A percentile compares a stretch with the other conserved stretches of the same genome.
Evolutionary conservation across 2,797 vertebrate species (phyloP).

Genomic region (Pterois miles): DNA sequence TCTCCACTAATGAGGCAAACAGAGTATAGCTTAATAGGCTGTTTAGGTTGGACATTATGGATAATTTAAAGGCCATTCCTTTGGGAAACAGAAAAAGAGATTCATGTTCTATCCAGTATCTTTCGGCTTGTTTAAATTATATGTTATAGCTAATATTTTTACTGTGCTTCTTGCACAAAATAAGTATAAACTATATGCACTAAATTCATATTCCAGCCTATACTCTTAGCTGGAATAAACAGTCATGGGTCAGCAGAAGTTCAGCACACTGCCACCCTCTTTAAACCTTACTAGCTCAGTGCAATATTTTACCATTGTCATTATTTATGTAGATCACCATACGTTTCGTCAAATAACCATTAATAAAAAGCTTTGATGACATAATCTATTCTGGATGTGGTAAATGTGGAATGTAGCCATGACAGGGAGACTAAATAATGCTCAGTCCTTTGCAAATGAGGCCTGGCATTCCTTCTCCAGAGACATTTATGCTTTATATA

Average conservation of each 20-base stretch:
- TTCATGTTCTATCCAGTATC: not conserved
- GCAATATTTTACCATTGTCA: not conserved
- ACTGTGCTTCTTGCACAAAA: not conserved
- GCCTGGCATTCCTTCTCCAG: not conserved
- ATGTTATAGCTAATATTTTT: not conserved
- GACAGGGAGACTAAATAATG: not conserved
- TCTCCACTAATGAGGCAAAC: slow-evolving; percentile 55
- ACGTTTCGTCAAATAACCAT: not conserved
- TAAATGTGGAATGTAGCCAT: not conserved
- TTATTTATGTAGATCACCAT: not conserved
- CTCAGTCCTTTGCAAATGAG: not conserved
- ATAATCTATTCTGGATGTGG: not conserved
- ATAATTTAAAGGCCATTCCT: slow-evolving; percentile 18
- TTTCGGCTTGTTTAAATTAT: slow-evolving; percentile 10
- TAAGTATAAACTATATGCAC: not conserved
- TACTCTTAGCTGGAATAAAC: not conserved
- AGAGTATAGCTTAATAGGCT: slow-evolving; percentile 27
- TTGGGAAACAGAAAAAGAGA: slow-evolving; percentile 5
- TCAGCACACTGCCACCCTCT: not conserved
- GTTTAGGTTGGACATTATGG: slow-evolving; percentile 27
- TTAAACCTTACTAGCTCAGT: not conserved
- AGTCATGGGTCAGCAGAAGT: not conserved
- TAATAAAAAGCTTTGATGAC: slow-evolving; percentile 3
- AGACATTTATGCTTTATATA: not conserved
- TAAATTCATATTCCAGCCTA: not conserved